Evolutionary conservation across 2,888 invertebrate species (phyloP), one percentile per base, ranked within the genome.

Genomic region (Polylopha cassiicola): DNA sequence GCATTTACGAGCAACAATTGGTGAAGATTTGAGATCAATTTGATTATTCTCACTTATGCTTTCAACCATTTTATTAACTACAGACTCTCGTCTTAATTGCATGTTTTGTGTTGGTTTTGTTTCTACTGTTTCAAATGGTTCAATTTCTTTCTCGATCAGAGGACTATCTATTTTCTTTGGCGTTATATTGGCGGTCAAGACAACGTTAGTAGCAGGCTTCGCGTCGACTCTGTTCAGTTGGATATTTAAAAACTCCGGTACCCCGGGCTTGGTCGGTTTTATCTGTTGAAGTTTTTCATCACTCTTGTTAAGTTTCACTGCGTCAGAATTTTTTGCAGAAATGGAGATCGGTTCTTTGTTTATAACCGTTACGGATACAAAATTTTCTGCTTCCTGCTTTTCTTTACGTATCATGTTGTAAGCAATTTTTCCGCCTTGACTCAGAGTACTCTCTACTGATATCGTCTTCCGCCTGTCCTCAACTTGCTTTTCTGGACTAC

Each of bases 241-340:
- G 39, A 91, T 89, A 57, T 90, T 89, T 46, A 92, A 73, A 61
- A 92, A 91, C 64, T 92, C 91, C 0, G 92, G 91, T 7, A 91
- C 79, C 24, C 75, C 73, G 1, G 68, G 52, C 39, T 76, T 79
- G 1, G 55, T 52, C 20, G 29, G 39, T 3, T 53, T 63, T 3
- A 61, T 46, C 51, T 78, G 77, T 28, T 66, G 71, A 44, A 67
- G 49, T 51, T 75, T 82, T 21, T 85, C 73, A 49, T 86, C 74
- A 56, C 69, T 74, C 49, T 84, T 86, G 26, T 60, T 72, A 2
- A 55, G 37, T 61, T 78, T 85, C 4, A 61, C 36, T 22, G 51
- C 43, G 39, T 78, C 79, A 20, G 39, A 33, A 17, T 44, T 54
- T 51, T 70, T 77, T 1, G 43, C 43, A 9, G 43, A 32, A 8